A percentile compares a stretch with the other conserved stretches of the same genome.
Conservation (phyloP, 1,140 invertebrate species). For the Spodoptera litura region DNA sequence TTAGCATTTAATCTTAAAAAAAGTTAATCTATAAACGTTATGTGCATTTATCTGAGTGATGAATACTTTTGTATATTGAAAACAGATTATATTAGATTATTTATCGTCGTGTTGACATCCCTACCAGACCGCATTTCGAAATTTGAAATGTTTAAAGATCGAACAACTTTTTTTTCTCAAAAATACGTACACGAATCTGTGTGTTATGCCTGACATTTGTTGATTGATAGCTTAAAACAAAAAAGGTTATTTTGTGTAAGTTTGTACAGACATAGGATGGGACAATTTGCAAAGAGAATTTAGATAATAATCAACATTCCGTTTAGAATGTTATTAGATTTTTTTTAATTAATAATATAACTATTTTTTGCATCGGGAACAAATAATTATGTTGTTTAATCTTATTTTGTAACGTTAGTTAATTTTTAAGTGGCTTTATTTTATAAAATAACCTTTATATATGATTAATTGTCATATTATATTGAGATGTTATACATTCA, state of each 20-base stretch:
- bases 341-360: conserved; percentile 82
- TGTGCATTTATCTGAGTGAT: conserved; percentile 78
- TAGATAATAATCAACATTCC: conserved; percentile 85
- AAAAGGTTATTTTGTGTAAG: conserved; percentile 83
- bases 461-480: conserved; percentile 79
- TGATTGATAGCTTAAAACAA: conserved; percentile 81
- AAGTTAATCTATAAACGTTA: conserved; percentile 70
- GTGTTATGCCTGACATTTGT: conserved; percentile 80
- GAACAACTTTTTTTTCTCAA: conserved; percentile 74
- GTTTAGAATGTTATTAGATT: conserved; percentile 85
- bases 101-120: conserved; percentile 67
- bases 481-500: conserved; percentile 84
- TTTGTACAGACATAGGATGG: conserved; percentile 85
- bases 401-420: conserved; percentile 86
- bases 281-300: conserved; percentile 86
- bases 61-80: conserved; percentile 68
- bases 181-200: conserved; percentile 77
- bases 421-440: conserved; percentile 85
- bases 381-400: conserved; percentile 86
- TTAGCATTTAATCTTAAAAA: conserved; percentile 69
- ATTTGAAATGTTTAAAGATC: conserved; percentile 64
- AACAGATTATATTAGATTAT: conserved; percentile 60
- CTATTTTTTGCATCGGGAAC: conserved; percentile 85
- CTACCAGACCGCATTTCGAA: conserved; percentile 79
- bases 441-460: conserved; percentile 78